Conservation (phyloP, 2,888 invertebrate species). For the Hyles lineata region DNA sequence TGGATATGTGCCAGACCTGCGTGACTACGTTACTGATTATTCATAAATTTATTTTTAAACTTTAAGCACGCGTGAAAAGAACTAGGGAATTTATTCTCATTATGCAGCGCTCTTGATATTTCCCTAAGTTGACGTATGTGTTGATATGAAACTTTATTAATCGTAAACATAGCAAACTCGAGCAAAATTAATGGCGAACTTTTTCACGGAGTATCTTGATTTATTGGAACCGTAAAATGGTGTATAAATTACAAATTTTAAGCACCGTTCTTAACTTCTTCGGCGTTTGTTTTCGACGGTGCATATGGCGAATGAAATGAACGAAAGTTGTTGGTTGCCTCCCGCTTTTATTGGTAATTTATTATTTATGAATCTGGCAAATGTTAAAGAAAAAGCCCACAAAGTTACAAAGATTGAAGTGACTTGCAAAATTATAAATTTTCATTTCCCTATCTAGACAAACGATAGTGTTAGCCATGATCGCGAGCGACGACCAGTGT, state of each 20-base stretch:
- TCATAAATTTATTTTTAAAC: conserved; percentile 59
- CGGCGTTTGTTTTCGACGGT: conserved; percentile 12
- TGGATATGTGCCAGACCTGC: conserved; percentile 57
- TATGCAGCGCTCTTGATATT: conserved; percentile 12
- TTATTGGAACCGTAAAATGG: conserved; percentile 15
- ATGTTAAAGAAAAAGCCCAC: background rate
- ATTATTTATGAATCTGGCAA: background rate
- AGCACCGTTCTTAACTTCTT: conserved; percentile 10
- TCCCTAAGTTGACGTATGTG: conserved; percentile 19
- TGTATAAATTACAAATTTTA: conserved; percentile 13
- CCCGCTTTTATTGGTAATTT: background rate
- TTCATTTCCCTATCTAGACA: no score
- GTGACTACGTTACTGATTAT: conserved; percentile 55
- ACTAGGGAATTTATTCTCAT: conserved; percentile 12
- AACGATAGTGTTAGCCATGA: no score
- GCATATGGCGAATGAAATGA: conserved; percentile 12
- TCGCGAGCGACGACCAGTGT: no score
- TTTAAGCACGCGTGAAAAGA: conserved; percentile 30
- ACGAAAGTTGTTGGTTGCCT: background rate
- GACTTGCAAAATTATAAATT: no score
- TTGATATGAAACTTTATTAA: conserved; percentile 13
- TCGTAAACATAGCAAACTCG: conserved; percentile 17
- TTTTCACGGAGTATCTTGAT: conserved; percentile 12
- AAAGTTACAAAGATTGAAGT: no score
- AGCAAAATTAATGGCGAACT: conserved; percentile 13